A percentile compares a stretch with the other conserved stretches of the same genome.
Evolutionary conservation across 2,113 vertebrate species (phyloP).

Genomic region (Apodemus speciosus): DNA sequence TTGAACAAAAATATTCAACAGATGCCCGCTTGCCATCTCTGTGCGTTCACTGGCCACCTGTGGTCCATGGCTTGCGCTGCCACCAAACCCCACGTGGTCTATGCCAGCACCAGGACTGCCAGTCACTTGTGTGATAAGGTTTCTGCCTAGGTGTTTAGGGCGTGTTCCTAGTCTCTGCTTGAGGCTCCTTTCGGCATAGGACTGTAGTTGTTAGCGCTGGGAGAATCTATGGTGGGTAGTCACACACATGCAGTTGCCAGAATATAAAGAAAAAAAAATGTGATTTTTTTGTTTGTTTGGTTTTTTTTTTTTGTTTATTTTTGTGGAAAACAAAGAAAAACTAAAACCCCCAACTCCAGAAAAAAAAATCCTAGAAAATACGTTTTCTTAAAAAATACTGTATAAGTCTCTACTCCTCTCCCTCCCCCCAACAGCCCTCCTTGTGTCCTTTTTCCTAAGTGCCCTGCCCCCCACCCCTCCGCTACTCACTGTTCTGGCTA

Average conservation of each 20-base stretch:
- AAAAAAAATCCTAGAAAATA: conserved; percentile 82
- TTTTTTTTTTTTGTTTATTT: conserved; percentile 66
- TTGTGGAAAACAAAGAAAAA: conserved; percentile 81
- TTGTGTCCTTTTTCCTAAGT: conserved; percentile 62
- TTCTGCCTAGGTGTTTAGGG: neutral
- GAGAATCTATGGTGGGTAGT: conserved; percentile 4
- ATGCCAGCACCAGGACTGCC: neutral
- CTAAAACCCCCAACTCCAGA: conserved; percentile 77
- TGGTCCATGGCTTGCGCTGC: neutral
- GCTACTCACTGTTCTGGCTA: conserved; percentile 51
- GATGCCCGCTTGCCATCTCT: neutral
- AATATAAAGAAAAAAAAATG: conserved; percentile 68
- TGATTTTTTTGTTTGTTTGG: neutral
- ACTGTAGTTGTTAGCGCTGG: neutral
- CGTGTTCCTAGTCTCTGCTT: neutral
- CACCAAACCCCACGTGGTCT: neutral
- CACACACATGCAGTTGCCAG: conserved; percentile 62
- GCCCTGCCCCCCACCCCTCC: conserved; percentile 68
- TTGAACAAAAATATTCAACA: neutral
- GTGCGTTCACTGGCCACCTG: neutral
- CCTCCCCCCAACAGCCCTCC: conserved; percentile 58
- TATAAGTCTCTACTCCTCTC: conserved; percentile 77
- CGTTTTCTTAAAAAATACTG: conserved; percentile 80
- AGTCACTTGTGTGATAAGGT: neutral
- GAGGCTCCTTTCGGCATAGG: neutral